Evolutionary conservation across 2,797 vertebrate genomes (phyloP), one percentile per base, ranked within the genome.

Genomic region (Epinephelus coioides): DNA sequence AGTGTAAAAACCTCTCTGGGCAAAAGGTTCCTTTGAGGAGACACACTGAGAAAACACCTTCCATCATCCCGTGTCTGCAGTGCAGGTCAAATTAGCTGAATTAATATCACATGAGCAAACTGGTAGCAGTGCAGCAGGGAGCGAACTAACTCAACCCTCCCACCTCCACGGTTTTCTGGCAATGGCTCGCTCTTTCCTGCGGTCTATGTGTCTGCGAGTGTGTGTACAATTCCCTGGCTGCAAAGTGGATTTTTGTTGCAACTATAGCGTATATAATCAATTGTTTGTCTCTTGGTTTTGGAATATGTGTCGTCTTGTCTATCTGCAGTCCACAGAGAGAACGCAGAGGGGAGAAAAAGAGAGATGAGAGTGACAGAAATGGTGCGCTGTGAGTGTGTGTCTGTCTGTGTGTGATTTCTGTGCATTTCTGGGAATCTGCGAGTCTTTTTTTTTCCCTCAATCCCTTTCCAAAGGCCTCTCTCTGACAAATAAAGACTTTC

Each of bases 401-500:
- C 6, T 50, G 51, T 19, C 10, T 23, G 14, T 40, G 56, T 77
- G 56, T 61, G 53, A 30, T 82, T 86, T 72, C 50, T 76, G 53
- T 75, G 69, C 30, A 79, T 82, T 83, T 79, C 73, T 75, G 47
- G 67, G 66, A 81, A 87, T 75, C 78, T 73, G 60, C 11, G 1
- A 82, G 74, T 40, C 60, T 65, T 67, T 82, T 65, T 67, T 71
- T 38, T 43, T 53, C n/a, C 46, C 69, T 75, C 77, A 71, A 56
- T 74, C 73, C 73, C 50, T 88, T 90, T 86, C 34, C 75, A 88
- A 85, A 89, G 62, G 66, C 77, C 69, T 78, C 57, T 76, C 55
- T 77, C 70, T 78, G 78, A 88, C 83, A 90, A 81, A 83, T 79
- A 75, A 82, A 86, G 87, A 81, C 78, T 84, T 89, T 88, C 59